A percentile compares a stretch with the other conserved stretches of the same genome.
phyloP scores from a whole-genome alignment of 1,140 invertebrate genomes.

The Hypothenemus hampei region DNA sequence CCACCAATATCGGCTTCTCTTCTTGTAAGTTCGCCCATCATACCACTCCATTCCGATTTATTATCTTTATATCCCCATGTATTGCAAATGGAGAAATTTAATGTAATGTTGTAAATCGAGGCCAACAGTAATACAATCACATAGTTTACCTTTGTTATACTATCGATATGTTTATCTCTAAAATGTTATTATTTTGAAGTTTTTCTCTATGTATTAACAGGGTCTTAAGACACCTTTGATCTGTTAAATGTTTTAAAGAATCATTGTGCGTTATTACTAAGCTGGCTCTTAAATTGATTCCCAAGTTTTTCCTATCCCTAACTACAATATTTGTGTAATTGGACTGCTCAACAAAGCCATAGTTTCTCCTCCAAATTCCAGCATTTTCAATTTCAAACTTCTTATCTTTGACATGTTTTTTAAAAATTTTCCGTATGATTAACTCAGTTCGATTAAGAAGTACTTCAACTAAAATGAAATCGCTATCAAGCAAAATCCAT shows the following conservation, averaged over 20 bases:
- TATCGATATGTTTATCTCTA: constrained; percentile 55
- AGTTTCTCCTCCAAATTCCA: constrained; percentile 27
- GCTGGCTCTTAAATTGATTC: constrained; percentile 46
- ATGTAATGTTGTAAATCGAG: constrained; percentile 54
- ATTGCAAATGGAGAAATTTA: constrained; percentile 48
- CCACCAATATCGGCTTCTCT: constrained; percentile 59
- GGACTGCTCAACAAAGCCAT: background rate
- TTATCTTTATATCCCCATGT: constrained; percentile 53
- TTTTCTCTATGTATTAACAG: background rate
- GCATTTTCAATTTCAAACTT: constrained; percentile 32
- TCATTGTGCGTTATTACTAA: constrained; percentile 56
- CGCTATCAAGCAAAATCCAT: constrained; percentile 39
- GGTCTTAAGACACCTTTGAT: constrained; percentile 47
- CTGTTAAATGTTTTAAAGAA: constrained; percentile 55
- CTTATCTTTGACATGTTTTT: constrained; percentile 10
- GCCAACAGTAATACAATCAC: constrained; percentile 51
- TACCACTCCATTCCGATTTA: constrained; percentile 54
- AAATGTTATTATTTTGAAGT: background rate
- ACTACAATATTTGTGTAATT: constrained; percentile 15
- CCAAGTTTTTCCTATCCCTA: constrained; percentile 46
- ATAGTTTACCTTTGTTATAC: constrained; percentile 61
- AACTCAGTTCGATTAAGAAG: background rate
- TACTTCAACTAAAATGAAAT: constrained; percentile 36
- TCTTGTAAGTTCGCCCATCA: constrained; percentile 56
- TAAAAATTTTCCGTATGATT: constrained; percentile 36